phyloP scores from a whole-genome alignment of 2,797 vertebrate species.

The Eremophila alpestris region DNA sequence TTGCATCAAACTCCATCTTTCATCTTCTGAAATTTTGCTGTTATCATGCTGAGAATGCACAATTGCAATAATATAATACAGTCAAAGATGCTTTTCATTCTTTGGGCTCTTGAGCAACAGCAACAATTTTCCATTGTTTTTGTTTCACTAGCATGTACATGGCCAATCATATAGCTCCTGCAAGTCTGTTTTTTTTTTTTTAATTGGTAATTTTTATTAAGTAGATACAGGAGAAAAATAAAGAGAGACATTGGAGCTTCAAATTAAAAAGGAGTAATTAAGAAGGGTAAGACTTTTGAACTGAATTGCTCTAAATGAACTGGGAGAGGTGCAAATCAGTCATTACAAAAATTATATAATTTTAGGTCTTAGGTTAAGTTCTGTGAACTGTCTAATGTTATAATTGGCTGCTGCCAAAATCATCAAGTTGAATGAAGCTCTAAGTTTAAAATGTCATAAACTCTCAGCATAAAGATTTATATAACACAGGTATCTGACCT shows the following conservation, averaged over 20 bases:
- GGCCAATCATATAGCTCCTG: constrained; percentile 30
- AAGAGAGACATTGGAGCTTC: constrained; percentile 37
- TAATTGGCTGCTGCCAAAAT: constrained; percentile 79
- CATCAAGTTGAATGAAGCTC: constrained; percentile 82
- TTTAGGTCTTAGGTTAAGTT: constrained; percentile 76
- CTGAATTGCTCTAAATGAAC: constrained; percentile 39
- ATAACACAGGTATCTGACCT: constrained; percentile 87
- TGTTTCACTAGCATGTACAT: constrained; percentile 26
- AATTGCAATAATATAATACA: background rate
- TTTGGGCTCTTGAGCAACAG: constrained; percentile 12
- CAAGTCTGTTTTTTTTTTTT: constrained; percentile 21
- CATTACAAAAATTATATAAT: constrained; percentile 77
- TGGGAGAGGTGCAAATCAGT: constrained; percentile 63
- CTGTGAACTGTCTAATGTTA: constrained; percentile 81
- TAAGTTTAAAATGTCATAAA: constrained; percentile 82
- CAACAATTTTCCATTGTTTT: constrained; percentile 50
- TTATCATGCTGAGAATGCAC: background rate
- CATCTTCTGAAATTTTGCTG: background rate
- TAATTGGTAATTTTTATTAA: constrained; percentile 72
- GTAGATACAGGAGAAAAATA: constrained; percentile 46
- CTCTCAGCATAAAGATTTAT: constrained; percentile 78
- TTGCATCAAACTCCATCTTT: background rate
- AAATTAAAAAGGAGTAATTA: constrained; percentile 67
- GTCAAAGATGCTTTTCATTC: background rate
- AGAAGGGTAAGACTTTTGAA: constrained; percentile 63